phyloP scores from a whole-genome alignment of 2,113 vertebrate genomes.

The Gymnogyps californianus region DNA sequence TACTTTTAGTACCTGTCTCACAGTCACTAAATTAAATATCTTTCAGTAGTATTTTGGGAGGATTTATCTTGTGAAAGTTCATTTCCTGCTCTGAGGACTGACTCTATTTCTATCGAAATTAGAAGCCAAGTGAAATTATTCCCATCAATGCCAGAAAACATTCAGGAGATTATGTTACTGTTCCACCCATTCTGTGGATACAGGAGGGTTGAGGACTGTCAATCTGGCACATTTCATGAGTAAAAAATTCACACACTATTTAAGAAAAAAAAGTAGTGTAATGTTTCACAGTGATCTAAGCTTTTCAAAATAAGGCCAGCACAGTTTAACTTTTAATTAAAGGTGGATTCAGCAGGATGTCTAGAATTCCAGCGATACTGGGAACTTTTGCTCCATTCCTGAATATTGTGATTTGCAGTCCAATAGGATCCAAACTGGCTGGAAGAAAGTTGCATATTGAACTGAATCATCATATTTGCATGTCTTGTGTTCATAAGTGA shows the following conservation, averaged over 20 bases:
- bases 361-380: background rate
- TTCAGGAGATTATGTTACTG: conserved; percentile 1
- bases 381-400: background rate
- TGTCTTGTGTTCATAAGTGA: background rate
- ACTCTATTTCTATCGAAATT: conserved; percentile 16
- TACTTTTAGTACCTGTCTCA: background rate
- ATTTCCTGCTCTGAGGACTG: background rate
- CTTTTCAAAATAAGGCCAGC: background rate
- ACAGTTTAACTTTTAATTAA: background rate
- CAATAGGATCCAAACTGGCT: background rate
- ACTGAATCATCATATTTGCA: background rate
- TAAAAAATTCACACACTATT: background rate
- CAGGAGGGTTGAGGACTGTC: conserved; percentile 14
- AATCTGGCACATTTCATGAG: conserved; percentile 4
- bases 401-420: background rate
- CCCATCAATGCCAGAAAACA: background rate
- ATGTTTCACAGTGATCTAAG: background rate
- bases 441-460: background rate
- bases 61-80: background rate
- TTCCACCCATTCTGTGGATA: conserved; percentile 1
- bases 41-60: background rate
- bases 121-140: conserved; percentile 37
- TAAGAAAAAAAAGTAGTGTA: background rate
- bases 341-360: background rate
- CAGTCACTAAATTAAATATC: background rate